These are phyloP conservation scores for Taphrorychus bicolor DNA, from an alignment of 2,888 invertebrate species.

Conservation along the genomic window DNA sequence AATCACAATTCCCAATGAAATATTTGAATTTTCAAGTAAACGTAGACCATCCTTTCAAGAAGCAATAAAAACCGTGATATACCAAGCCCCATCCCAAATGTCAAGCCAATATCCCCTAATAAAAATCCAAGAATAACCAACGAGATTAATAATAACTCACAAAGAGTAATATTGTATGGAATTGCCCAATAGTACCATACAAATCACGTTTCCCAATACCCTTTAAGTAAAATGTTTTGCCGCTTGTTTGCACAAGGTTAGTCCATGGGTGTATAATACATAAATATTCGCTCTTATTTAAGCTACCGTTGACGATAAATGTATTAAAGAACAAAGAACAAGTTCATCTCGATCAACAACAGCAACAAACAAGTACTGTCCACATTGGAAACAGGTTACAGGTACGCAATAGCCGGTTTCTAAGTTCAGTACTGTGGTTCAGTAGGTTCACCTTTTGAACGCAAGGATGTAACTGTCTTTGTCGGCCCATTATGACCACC, in stretches of 20 bases:
- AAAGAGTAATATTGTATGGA: too few relatives aligned
- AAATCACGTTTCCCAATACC: too few relatives aligned
- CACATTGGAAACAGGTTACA: constrained; percentile 1
- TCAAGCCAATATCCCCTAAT: not conserved
- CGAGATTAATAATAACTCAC: too few relatives aligned
- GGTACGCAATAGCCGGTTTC: constrained; percentile 3
- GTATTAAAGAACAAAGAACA: not conserved
- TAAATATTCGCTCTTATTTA: too few relatives aligned
- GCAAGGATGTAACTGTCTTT: not conserved
- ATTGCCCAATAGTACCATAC: too few relatives aligned
- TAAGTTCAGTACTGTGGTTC: not conserved
- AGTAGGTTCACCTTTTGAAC: not conserved
- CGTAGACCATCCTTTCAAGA: not conserved
- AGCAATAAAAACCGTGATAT: not conserved
- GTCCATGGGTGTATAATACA: too few relatives aligned
- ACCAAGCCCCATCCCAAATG: not conserved
- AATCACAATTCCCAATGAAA: too few relatives aligned
- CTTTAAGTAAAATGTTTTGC: too few relatives aligned
- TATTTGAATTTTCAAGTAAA: too few relatives aligned
- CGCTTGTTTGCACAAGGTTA: too few relatives aligned
- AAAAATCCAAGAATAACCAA: too few relatives aligned
- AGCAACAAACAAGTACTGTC: not conserved
- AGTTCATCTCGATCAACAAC: not conserved
- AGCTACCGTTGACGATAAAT: not conserved
- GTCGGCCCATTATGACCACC: not conserved